phyloP scores from a whole-genome alignment of 2,113 vertebrate genomes.

The Grammomys dolichurus region DNA sequence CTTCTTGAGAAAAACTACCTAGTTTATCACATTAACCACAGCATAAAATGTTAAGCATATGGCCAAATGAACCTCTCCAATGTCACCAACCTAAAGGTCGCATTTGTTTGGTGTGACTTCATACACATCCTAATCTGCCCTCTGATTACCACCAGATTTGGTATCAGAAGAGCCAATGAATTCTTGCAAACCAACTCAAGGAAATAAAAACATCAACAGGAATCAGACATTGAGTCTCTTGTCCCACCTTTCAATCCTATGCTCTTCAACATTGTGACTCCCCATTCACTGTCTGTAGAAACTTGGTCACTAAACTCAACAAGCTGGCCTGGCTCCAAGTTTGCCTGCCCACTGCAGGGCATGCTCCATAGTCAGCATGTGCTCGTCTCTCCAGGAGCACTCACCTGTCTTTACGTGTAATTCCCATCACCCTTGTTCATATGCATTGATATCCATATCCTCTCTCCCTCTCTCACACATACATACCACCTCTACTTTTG shows the following conservation, averaged over 20 bases:
- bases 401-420: not conserved
- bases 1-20: slow-evolving; percentile 32
- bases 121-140: not conserved
- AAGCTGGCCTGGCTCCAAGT: not conserved
- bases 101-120: not conserved
- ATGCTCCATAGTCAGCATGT: not conserved
- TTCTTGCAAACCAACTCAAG: not conserved
- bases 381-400: not conserved
- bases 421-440: not conserved
- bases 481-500: not conserved
- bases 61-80: slow-evolving; percentile 15
- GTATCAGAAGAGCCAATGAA: not conserved
- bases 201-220: slow-evolving; percentile 20
- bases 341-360: not conserved
- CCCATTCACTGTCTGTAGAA: not conserved
- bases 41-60: not conserved
- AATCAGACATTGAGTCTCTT: not conserved
- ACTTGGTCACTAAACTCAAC: not conserved
- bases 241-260: not conserved
- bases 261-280: not conserved
- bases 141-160: not conserved
- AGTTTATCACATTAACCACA: slow-evolving; percentile 52
- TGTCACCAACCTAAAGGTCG: not conserved
- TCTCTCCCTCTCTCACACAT: not conserved
- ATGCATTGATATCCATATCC: not conserved